Evolutionary conservation across 2,113 vertebrate species (phyloP).

Genomic region (Sprattus sprattus): DNA sequence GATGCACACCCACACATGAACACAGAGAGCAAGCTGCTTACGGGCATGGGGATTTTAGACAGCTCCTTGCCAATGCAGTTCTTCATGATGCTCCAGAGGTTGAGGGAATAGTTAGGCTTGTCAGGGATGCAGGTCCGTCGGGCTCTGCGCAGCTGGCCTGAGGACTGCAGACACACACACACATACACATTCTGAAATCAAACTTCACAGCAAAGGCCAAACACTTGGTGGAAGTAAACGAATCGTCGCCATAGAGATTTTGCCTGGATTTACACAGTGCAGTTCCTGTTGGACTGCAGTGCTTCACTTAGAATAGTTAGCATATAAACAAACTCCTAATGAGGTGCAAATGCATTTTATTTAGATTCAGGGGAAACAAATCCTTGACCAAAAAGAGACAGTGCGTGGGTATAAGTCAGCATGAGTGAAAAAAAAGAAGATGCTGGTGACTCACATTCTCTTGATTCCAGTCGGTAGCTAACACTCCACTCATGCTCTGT

Average conservation of each 20-base stretch:
- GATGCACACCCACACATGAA: background rate
- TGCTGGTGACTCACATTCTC: slow-evolving; percentile 75
- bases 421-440: background rate
- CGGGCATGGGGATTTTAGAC: slow-evolving; percentile 93
- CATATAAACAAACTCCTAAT: background rate
- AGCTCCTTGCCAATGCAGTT: slow-evolving; percentile 96
- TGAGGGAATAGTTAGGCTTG: slow-evolving; percentile 74
- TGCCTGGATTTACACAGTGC: background rate
- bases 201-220: background rate
- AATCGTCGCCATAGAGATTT: background rate
- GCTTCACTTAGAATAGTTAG: background rate
- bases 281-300: background rate
- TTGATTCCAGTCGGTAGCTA: slow-evolving; percentile 83
- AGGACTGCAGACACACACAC: slow-evolving; percentile 45
- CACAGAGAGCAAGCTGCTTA: slow-evolving; percentile 57
- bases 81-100: slow-evolving; percentile 76
- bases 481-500: slow-evolving; percentile 77
- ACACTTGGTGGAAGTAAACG: background rate
- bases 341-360: background rate
- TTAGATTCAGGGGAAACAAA: background rate
- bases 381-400: background rate
- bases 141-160: slow-evolving; percentile 62
- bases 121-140: slow-evolving; percentile 69
- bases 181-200: background rate
- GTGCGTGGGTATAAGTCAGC: background rate